A percentile compares a stretch with the other conserved stretches of the same genome.
Conservation (phyloP, 2,888 invertebrate species). For the Pseudanteris insignis region DNA sequence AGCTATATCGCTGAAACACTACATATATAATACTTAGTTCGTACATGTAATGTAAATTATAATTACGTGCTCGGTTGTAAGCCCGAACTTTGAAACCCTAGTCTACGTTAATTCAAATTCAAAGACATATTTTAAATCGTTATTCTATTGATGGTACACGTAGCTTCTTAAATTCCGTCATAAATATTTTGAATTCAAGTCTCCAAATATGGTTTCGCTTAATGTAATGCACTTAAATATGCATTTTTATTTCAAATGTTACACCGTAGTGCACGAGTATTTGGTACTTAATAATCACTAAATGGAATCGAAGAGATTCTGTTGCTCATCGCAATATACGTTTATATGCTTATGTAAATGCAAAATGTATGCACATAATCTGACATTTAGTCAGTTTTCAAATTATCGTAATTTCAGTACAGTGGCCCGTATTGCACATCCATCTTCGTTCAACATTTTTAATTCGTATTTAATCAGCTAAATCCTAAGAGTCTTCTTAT, state of each 20-base stretch:
- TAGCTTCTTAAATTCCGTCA: conserved; percentile 51
- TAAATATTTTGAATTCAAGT: conserved; percentile 47
- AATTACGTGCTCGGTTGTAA: too few relatives aligned
- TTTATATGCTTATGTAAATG: conserved; percentile 12
- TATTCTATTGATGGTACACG: conserved; percentile 49
- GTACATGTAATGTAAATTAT: too few relatives aligned
- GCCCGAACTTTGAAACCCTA: too few relatives aligned
- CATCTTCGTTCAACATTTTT: too few relatives aligned
- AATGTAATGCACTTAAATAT: conserved; percentile 1
- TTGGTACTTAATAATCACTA: too few relatives aligned
- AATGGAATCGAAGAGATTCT: too few relatives aligned
- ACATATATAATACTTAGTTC: conserved; percentile 1
- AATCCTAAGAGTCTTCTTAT: too few relatives aligned
- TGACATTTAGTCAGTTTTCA: conserved; percentile 18
- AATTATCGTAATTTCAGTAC: conserved; percentile 47
- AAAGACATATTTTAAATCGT: conserved; percentile 20
- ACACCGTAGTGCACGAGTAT: too few relatives aligned
- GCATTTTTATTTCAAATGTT: too few relatives aligned
- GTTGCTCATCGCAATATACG: background rate
- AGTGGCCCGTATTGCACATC: conserved; percentile 34
- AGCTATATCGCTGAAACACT: conserved; percentile 8
- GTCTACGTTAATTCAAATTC: conserved; percentile 1
- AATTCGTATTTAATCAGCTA: too few relatives aligned
- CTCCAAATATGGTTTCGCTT: conserved; percentile 27
- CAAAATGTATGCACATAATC: conserved; percentile 10